Evolutionary conservation across 2,113 vertebrate genomes (phyloP).

Genomic region (Archilochus colubris): DNA sequence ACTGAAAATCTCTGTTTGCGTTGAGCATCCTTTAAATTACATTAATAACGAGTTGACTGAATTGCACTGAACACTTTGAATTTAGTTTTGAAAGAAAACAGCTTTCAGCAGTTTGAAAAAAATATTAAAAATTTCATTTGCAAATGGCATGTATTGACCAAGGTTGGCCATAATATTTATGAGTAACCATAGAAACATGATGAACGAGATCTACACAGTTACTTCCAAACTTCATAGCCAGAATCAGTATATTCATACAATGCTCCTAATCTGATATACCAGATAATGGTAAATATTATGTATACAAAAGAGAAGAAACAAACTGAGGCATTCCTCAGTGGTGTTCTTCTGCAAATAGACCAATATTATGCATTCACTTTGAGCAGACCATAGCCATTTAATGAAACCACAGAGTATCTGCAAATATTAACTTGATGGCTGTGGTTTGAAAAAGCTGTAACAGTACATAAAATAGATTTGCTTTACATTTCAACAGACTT

Average conservation of each 20-base stretch:
- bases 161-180: slow-evolving; percentile 64
- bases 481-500: slow-evolving; percentile 8
- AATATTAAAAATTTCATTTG: slow-evolving; percentile 18
- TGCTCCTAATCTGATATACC: slow-evolving; percentile 27
- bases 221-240: slow-evolving; percentile 55
- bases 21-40: slow-evolving; percentile 35
- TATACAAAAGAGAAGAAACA: slow-evolving; percentile 28
- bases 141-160: slow-evolving; percentile 63
- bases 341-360: neutral
- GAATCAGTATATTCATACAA: slow-evolving; percentile 35
- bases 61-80: slow-evolving; percentile 39
- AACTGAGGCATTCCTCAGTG: neutral
- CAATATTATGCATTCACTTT: neutral
- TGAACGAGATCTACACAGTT: slow-evolving; percentile 41
- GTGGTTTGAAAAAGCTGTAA: slow-evolving; percentile 5
- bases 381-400: neutral
- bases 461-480: slow-evolving; percentile 13
- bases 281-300: slow-evolving; percentile 44
- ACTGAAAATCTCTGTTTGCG: neutral
- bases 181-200: slow-evolving; percentile 73
- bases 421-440: slow-evolving; percentile 25
- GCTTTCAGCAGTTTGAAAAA: slow-evolving; percentile 56
- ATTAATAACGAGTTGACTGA: slow-evolving; percentile 33
- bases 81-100: slow-evolving; percentile 62
- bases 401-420: slow-evolving; percentile 40